Conservation (phyloP, 2,888 invertebrate genomes). For the Ectemnius cavifrons region DNA sequence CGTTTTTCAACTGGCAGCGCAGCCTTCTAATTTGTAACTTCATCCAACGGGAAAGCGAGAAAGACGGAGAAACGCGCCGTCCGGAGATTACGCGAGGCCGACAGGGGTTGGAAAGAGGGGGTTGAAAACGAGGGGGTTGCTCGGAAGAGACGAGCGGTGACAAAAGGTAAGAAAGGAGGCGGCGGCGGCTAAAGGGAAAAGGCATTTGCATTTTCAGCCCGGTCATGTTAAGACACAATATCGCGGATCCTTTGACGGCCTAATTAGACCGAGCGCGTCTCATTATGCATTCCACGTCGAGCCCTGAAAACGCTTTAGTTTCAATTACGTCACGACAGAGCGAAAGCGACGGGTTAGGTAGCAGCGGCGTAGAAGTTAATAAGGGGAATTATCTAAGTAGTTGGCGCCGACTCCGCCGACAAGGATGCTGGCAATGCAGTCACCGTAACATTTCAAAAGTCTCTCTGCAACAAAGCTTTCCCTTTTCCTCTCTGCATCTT, state of each 20-base stretch:
- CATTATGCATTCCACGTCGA: slow-evolving; percentile 58
- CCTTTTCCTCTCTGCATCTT: too few relatives aligned
- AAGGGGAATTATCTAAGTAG: slow-evolving; percentile 63
- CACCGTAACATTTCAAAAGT: slow-evolving; percentile 48
- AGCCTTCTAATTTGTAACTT: slow-evolving; percentile 20
- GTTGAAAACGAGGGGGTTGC: too few relatives aligned
- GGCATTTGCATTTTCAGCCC: slow-evolving; percentile 38
- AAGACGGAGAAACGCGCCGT: too few relatives aligned
- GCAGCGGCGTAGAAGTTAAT: slow-evolving; percentile 53
- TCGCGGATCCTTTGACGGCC: slow-evolving; percentile 61
- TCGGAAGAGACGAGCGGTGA: slow-evolving; percentile 4
- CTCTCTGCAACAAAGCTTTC: neutral
- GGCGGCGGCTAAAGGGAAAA: slow-evolving; percentile 17
- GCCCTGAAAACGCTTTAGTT: slow-evolving; percentile 64
- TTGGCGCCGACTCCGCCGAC: slow-evolving; percentile 48
- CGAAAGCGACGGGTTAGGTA: slow-evolving; percentile 4
- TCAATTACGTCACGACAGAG: slow-evolving; percentile 57
- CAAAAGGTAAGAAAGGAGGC: slow-evolving; percentile 9
- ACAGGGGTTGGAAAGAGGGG: too few relatives aligned
- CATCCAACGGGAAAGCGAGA: neutral
- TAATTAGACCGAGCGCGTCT: slow-evolving; percentile 58
- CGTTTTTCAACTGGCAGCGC: neutral
- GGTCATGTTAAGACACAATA: slow-evolving; percentile 53
- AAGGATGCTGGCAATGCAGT: slow-evolving; percentile 34
- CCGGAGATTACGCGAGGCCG: too few relatives aligned